phyloP scores from a whole-genome alignment of 2,113 vertebrate species.

The Gymnogyps californianus region DNA sequence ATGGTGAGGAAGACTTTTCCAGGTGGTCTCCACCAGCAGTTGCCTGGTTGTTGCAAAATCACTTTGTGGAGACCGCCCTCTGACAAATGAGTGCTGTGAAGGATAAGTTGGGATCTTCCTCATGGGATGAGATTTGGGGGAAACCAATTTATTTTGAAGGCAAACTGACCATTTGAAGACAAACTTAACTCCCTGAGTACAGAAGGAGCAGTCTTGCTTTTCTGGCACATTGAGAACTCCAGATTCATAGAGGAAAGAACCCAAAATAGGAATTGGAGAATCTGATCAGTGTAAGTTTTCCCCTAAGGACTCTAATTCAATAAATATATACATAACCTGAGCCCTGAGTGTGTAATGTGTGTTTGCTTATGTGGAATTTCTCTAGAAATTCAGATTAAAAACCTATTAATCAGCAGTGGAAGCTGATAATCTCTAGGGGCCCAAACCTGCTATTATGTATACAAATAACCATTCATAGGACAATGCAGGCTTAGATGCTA shows the following conservation, averaged over 20 bases:
- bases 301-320: not conserved
- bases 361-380: not conserved
- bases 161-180: not conserved
- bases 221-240: not conserved
- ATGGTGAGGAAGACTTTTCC: rapidly evolving
- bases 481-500: not conserved
- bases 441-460: not conserved
- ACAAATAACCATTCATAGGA: not conserved
- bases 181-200: not conserved
- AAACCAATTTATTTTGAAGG: not conserved
- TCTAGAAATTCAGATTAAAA: not conserved
- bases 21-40: not conserved
- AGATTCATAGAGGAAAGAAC: not conserved
- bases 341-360: rapidly evolving
- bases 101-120: not conserved
- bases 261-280: not conserved
- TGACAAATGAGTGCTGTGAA: not conserved
- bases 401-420: not conserved
- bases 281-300: not conserved
- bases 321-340: not conserved
- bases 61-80: not conserved
- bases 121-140: rapidly evolving
- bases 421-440: not conserved
- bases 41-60: not conserved
- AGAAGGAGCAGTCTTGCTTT: not conserved